phyloP scores from a whole-genome alignment of 1,140 invertebrate species.

The Cotesia vestalis region DNA sequence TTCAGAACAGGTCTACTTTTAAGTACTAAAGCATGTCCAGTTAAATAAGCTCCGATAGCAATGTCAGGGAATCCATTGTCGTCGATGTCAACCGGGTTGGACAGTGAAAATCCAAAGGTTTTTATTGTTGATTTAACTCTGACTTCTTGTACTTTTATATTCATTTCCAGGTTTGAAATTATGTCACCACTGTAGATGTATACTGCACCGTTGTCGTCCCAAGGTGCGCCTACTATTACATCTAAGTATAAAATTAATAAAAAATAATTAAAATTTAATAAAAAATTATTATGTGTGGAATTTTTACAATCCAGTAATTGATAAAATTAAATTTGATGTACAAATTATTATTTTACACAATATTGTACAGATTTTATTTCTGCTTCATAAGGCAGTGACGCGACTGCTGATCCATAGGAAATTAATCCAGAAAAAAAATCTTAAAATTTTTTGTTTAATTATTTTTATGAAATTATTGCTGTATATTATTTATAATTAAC shows the following conservation, averaged over 20 bases:
- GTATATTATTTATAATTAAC: too few relatives aligned
- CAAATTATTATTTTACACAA: too few relatives aligned
- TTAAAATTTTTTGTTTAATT: too few relatives aligned
- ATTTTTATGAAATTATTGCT: too few relatives aligned
- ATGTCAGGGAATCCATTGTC: constrained; percentile 71
- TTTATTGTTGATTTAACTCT: constrained; percentile 1
- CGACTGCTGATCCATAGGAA: too few relatives aligned
- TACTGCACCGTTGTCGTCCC: constrained; percentile 70
- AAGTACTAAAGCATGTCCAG: constrained; percentile 68
- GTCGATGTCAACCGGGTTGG: constrained; percentile 73
- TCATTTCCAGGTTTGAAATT: constrained; percentile 55
- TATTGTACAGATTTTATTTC: too few relatives aligned
- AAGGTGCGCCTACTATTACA: constrained; percentile 75
- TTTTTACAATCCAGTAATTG: too few relatives aligned
- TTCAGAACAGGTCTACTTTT: constrained; percentile 69
- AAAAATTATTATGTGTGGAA: too few relatives aligned
- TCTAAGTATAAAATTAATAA: constrained; percentile 59
- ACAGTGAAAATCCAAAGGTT: constrained; percentile 71
- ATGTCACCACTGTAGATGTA: constrained; percentile 72
- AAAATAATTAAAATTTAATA: too few relatives aligned
- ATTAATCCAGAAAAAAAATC: too few relatives aligned
- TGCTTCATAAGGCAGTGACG: too few relatives aligned
- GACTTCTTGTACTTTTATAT: constrained; percentile 31
- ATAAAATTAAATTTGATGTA: too few relatives aligned
- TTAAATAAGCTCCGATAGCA: constrained; percentile 71